Percentiles rank a stretch among this genome's conserved stretches.
These are phyloP conservation scores for Urosaurus nigricauda DNA, from an alignment of 2,797 vertebrate species.

Conservation along the genomic window DNA sequence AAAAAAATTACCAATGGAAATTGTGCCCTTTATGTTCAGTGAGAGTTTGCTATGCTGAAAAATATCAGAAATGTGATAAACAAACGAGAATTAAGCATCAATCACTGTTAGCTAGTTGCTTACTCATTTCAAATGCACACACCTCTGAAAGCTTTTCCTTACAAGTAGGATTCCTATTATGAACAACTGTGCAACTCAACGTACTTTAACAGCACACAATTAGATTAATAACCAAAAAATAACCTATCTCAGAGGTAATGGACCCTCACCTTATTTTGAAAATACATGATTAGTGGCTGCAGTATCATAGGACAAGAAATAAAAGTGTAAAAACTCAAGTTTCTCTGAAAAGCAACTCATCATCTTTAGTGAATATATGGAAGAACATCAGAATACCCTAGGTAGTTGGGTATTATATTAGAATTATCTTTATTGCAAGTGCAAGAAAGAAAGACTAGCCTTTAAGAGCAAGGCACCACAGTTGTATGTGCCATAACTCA, in stretches of 20 bases:
- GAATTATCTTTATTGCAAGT: not conserved
- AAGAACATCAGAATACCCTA: conserved; percentile 15
- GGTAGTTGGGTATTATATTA: not conserved
- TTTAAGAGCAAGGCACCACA: conserved; percentile 5
- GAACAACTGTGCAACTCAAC: not conserved
- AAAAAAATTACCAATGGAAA: not conserved
- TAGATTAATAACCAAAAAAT: not conserved
- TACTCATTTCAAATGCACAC: not conserved
- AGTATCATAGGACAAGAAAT: not conserved
- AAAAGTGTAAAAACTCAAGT: conserved; percentile 9
- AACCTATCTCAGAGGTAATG: not conserved
- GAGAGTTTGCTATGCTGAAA: not conserved
- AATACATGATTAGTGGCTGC: not conserved
- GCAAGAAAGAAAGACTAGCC: not conserved
- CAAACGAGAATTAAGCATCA: not conserved
- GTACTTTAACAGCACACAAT: not conserved
- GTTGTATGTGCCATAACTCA: not conserved
- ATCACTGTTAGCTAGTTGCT: not conserved
- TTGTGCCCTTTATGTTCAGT: not conserved
- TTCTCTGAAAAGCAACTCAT: conserved; percentile 31
- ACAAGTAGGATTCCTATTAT: not conserved
- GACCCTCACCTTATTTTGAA: not conserved
- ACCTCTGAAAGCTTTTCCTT: not conserved
- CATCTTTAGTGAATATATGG: conserved; percentile 14
- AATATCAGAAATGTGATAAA: not conserved